Evolutionary conservation across 2,113 vertebrate genomes (phyloP).

Genomic region (Alethe castanea): DNA sequence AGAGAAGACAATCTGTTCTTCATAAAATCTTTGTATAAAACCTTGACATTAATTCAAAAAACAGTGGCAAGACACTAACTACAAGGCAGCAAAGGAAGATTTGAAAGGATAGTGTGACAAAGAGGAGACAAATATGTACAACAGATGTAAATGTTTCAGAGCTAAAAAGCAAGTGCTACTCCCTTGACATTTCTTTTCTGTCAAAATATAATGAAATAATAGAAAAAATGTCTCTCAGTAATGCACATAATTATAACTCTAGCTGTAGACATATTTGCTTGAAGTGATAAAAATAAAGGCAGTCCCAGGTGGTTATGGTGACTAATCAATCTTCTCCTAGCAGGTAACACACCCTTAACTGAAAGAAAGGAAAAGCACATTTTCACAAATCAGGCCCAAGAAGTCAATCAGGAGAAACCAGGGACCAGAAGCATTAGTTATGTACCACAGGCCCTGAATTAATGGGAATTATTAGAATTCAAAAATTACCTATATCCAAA

Average conservation of each 20-base stretch:
- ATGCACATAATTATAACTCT: slow-evolving; percentile 40
- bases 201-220: slow-evolving; percentile 57
- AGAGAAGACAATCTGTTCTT: not conserved
- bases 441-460: not conserved
- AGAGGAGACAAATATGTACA: slow-evolving; percentile 1
- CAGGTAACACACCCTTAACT: not conserved
- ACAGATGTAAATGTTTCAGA: slow-evolving; percentile 35
- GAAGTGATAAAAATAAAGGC: slow-evolving; percentile 21
- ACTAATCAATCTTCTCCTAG: slow-evolving; percentile 22
- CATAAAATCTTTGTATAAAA: not conserved
- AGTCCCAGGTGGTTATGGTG: not conserved
- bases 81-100: not conserved
- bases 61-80: not conserved
- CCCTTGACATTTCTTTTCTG: slow-evolving; percentile 51
- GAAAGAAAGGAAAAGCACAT: not conserved
- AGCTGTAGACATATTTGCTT: slow-evolving; percentile 43
- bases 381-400: not conserved
- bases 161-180: slow-evolving; percentile 37
- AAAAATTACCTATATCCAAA: not conserved
- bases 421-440: not conserved
- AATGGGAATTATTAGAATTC: not conserved
- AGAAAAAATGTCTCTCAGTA: slow-evolving; percentile 31
- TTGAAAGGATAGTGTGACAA: not conserved
- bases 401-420: not conserved
- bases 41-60: not conserved